Evolutionary conservation across 23 tunicate genomes (phyloP).

Genomic region (Halocynthia roretzi): DNA sequence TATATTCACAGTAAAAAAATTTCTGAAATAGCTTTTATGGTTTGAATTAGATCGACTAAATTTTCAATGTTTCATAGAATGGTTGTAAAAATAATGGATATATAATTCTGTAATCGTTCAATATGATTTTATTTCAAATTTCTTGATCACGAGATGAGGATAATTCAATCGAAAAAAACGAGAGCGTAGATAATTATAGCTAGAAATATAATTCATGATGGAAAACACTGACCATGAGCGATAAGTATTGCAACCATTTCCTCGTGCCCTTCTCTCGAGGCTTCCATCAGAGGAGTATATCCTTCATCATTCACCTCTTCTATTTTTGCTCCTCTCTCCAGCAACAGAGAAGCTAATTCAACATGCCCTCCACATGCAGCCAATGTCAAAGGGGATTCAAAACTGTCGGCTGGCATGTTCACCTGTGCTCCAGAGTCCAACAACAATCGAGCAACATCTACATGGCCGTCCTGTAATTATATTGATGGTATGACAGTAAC

Average conservation of each 20-base stretch:
- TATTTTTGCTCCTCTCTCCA: slow-evolving; percentile 79
- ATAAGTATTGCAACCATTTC: slow-evolving; percentile 84
- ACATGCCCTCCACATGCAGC: slow-evolving; percentile 99
- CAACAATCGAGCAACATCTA: slow-evolving; percentile 85
- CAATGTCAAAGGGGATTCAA: slow-evolving; percentile 94
- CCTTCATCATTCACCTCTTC: slow-evolving; percentile 99
- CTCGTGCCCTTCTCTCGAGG: slow-evolving; percentile 85
- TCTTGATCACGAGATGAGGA: neutral
- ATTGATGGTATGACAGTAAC: neutral
- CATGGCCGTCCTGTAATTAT: slow-evolving; percentile 85
- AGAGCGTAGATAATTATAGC: neutral
- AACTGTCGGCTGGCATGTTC: slow-evolving; percentile 97
- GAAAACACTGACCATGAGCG: slow-evolving; percentile 35
- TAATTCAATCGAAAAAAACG: neutral
- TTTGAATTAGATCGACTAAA: neutral
- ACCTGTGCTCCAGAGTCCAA: slow-evolving; percentile 92
- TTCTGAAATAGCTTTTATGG: neutral
- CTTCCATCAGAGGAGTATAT: slow-evolving; percentile 93
- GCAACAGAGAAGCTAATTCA: slow-evolving; percentile 77
- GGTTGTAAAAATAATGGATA: too few species aligned
- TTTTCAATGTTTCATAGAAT: too few species aligned
- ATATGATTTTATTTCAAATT: too few species aligned
- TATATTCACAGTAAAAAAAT: too few species aligned
- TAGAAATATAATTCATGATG: neutral
- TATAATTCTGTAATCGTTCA: too few species aligned